Base-by-base conservation (phyloP, 2,888 invertebrate genomes). In the Drosophila neoperkinsi region DNA sequence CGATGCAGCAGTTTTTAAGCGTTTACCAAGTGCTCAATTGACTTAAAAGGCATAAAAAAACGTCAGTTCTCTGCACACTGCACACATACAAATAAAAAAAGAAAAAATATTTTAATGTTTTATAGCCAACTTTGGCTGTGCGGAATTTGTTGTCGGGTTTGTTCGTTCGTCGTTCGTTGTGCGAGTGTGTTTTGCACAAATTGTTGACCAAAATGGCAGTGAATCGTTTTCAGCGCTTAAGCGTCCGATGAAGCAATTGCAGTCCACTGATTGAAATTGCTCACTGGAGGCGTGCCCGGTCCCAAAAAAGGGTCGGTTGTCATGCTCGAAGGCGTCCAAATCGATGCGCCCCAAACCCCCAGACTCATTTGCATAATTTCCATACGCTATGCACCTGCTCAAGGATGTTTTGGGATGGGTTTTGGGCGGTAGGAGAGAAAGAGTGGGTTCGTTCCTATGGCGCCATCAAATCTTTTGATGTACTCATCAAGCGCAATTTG, bases 161-260 rank as follows among this genome's bases (percentile, higher is more conserved):
- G 65, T 30, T 55, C 36, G 53, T 55, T 64, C 52, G 65, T 64
- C 52, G 65, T 49, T 30, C 30, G 30, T 13, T 31, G 28, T 61
- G 52, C 43, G 62, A 63, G 52, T 72, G 66, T 70, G 66, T 67
- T 56, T 72, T 75, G 84, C 64, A 72, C 82, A 82, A 82, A 85
- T 85, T 82, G 77, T 38, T 77, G 84, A 69, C 81, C 74, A 77
- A 81, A 83, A 71, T 77, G 81, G 81, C 63, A 61, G 74, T 66
- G 77, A 74, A 62, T 76, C 82, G 69, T 66, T 72, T 57, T 50
- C 56, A 67, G 38, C 63, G 70, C 78, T 71, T 71, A 60, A 67
- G 55, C 67, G 64, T 65, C 82, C 71, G 79, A 81, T 85, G 55
- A 72, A 74, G 86, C 82, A 82, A 80, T 77, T 85, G 70, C 70